A percentile compares a stretch with the other conserved stretches of the same genome.
Evolutionary conservation across 1,140 invertebrate species (phyloP).

Genomic region (Stenopsyche tienmushanensis): DNA sequence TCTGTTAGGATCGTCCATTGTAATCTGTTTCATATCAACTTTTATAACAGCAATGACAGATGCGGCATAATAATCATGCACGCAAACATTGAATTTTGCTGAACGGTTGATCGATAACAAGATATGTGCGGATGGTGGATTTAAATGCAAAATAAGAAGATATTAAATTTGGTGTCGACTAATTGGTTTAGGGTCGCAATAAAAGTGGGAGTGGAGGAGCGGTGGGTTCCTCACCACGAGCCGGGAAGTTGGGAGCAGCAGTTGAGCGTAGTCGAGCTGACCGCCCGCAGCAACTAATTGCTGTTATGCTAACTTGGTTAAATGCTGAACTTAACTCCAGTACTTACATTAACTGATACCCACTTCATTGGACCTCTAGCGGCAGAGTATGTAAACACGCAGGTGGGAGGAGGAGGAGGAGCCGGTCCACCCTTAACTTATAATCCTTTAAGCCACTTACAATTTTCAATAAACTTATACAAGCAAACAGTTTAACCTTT

Average conservation of each 20-base stretch:
- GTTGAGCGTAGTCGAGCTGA: slow-evolving; percentile 8
- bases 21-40: too few species aligned
- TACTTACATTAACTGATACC: slow-evolving; percentile 11
- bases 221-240: too few species aligned
- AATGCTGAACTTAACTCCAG: slow-evolving; percentile 14
- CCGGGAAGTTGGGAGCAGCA: neutral
- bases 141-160: too few species aligned
- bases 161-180: too few species aligned
- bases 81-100: too few species aligned
- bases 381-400: neutral
- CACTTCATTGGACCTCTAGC: slow-evolving; percentile 5
- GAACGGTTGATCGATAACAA: too few species aligned
- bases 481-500: slow-evolving; percentile 13
- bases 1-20: too few species aligned
- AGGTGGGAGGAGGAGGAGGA: neutral
- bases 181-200: neutral
- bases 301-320: slow-evolving; percentile 18
- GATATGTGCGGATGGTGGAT: too few species aligned
- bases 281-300: slow-evolving; percentile 22
- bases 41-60: too few species aligned
- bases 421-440: neutral
- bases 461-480: too few species aligned
- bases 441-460: slow-evolving; percentile 25
- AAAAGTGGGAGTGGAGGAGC: neutral
- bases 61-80: too few species aligned